Base-by-base conservation (phyloP, 2,113 vertebrate genomes). In the Perccottus glenii region DNA sequence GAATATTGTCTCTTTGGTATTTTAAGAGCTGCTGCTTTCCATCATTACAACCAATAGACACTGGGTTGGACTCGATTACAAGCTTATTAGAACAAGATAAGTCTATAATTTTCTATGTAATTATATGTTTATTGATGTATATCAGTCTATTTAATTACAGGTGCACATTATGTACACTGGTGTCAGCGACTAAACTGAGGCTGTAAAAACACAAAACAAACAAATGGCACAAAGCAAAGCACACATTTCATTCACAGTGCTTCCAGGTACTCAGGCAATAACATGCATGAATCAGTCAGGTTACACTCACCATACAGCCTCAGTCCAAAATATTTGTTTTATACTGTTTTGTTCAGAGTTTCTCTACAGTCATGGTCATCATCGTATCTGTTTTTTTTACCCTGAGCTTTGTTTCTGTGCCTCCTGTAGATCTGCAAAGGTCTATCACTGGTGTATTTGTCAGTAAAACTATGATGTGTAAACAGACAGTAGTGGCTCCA, bases 181-280 rank as follows among this genome's bases (percentile, higher is more conserved):
- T 52, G 71, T 62, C 49, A 38, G 40, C 61, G 70, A 48, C 58
- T 44, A 47, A 71, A 83, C 67, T 53, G 75, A 71, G n/a, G 63
- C 45, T 46, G 52, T 33, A 59, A 32, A 65, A 27, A 55, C 44
- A 77, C 68, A 83, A 83, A 75, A 70, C 77, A 81, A 84, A 81
- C 76, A n/a, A 55, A 40, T 4, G 11, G 49, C 43, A 84, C 82
- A 83, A 85, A 81, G 62, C 44, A 47, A 27, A 44, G 5, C 52
- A 16, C 33, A 55, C 60, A 69, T 77, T 85, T 87, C 76, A 79
- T 51, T 56, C 49, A 77, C 63, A 74, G 77, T 84, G 66, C 77
- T 50, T 4, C 58, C 82, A 84, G 79, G 78, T 82, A 19, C 32
- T 47, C 40, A 58, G 19, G 33, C 59, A 60, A 51, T 15, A 14